These are phyloP conservation scores for Eledone cirrhosa DNA, from an alignment of 2,888 invertebrate genomes.

Conservation along the genomic window DNA sequence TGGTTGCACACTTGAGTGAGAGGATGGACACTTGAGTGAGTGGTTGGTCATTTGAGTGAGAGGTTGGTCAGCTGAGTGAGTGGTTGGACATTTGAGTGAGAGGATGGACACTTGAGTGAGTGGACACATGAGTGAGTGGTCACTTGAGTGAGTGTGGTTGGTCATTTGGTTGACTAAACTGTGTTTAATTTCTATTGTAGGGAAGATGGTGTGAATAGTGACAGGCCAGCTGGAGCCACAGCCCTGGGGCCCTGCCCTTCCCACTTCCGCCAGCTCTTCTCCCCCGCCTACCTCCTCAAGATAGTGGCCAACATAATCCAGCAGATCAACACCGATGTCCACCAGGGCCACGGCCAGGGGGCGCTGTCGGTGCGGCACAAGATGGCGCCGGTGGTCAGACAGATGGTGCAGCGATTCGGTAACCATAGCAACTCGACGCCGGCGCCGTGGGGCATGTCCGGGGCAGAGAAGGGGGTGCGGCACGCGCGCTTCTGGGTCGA, in stretches of 20 bases:
- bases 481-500: conserved; percentile 56
- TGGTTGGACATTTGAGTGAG: too few relatives aligned
- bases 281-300: conserved; percentile 2
- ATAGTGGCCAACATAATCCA: conserved; percentile 22
- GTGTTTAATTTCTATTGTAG: too few relatives aligned
- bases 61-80: too few relatives aligned
- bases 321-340: conserved; percentile 36
- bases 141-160: too few relatives aligned
- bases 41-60: too few relatives aligned
- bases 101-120: too few relatives aligned
- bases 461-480: conserved; percentile 40
- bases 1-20: too few relatives aligned
- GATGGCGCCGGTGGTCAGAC: neutral
- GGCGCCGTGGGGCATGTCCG: neutral
- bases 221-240: neutral
- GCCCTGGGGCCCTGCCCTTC: too few relatives aligned
- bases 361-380: neutral
- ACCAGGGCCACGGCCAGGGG: conserved; percentile 34
- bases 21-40: too few relatives aligned
- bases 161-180: too few relatives aligned
- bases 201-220: neutral
- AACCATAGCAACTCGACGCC: neutral
- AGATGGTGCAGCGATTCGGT: conserved; percentile 5
- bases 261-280: neutral
- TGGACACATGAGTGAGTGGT: too few relatives aligned